phyloP scores from a whole-genome alignment of 2,113 vertebrate species.

The Apteryx mantelli region DNA sequence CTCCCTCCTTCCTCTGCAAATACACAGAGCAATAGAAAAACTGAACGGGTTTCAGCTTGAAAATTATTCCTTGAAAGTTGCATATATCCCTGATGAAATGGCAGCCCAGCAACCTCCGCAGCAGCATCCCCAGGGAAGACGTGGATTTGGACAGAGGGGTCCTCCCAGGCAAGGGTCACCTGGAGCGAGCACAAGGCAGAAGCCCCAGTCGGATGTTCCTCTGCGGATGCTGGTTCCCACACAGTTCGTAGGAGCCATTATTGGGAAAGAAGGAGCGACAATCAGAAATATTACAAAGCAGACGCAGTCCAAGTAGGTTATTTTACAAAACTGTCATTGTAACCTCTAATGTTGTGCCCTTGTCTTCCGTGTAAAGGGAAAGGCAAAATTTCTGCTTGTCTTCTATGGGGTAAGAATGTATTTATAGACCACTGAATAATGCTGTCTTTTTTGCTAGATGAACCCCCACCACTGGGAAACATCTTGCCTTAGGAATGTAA shows the following conservation, averaged over 20 bases:
- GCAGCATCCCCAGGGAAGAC: conserved; percentile 80
- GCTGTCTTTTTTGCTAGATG: background rate
- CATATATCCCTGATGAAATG: conserved; percentile 95
- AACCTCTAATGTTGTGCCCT: background rate
- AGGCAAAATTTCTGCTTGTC: background rate
- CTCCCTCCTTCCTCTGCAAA: background rate
- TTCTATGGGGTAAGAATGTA: background rate
- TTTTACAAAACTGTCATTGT: background rate
- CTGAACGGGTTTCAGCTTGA: conserved; percentile 96
- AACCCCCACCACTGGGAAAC: no score
- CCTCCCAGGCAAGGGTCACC: conserved; percentile 90
- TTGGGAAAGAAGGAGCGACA: conserved; percentile 96
- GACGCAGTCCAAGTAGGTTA: conserved; percentile 95
- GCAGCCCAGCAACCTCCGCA: conserved; percentile 75
- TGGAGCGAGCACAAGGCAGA: conserved; percentile 84
- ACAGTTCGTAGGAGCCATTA: conserved; percentile 97
- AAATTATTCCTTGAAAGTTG: conserved; percentile 92
- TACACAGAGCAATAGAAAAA: conserved; percentile 92
- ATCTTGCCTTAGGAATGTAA: background rate
- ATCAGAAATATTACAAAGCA: conserved; percentile 98
- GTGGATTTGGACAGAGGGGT: conserved; percentile 87
- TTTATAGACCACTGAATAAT: background rate
- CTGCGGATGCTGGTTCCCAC: conserved; percentile 95
- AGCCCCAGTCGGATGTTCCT: conserved; percentile 90
- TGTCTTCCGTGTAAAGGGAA: fast-evolving